Evolutionary conservation across 2,113 vertebrate species (phyloP), one percentile per base, ranked within the genome.

Genomic region (Chloropsis cyanopogon): DNA sequence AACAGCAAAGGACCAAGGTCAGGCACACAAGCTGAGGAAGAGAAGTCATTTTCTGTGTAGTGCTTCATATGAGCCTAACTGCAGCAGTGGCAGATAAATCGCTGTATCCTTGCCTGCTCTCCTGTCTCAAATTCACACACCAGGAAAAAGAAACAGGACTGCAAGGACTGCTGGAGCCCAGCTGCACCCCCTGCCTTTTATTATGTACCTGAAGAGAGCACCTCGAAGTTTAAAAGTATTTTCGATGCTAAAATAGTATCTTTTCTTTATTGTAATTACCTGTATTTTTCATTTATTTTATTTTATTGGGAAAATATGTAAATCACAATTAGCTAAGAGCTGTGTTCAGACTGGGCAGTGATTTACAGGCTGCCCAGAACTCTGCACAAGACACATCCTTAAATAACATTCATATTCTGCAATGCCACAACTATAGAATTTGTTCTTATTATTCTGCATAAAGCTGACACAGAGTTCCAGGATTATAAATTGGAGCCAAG

Each of bases 371-470:
- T 82, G 56, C 69, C 83, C 64, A 65, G 65, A 81, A 82, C 71
- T 73, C 72, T 90, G 76, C 76, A 69, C 76, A 79, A 86, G 72
- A 59, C 88, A 84, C n/a, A 11, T n/a, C 64, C 59, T 94, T 92
- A 88, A 91, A 92, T 86, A 94, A 93, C 81, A 82, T 94, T 94
- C 92, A 46, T 82, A 76, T 90, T 92, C 71, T 93, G 92, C 10
- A 28, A 25, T n/a, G 31, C 56, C 22, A 56, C 70, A 90, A 88
- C 82, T 84, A 9, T 88, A 88, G 82, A 88, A 95, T 88, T 92
- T 92, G 87, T 72, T 68, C 93, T 93, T 90, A 88, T 57, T 95
- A 92, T 88, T 92, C 82, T 88, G 82, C 80, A 82, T 76, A 86
- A 84, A 92, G 88, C 80, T 93, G 94, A 94, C 81, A 85, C 22